Conservation (phyloP, 2,888 invertebrate genomes). For the Eurois occulta region DNA sequence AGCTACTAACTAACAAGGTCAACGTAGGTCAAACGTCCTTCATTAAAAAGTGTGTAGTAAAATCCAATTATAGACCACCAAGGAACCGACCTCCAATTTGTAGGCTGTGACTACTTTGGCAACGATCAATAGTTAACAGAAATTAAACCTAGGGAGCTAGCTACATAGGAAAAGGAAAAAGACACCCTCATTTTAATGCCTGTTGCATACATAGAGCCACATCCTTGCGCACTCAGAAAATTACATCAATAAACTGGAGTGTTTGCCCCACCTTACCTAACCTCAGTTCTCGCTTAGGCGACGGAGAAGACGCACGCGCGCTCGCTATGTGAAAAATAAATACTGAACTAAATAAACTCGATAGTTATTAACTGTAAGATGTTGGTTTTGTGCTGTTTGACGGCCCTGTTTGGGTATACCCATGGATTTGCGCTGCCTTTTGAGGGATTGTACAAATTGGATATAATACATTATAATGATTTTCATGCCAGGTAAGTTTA, state of each 20-base stretch:
- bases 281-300: conserved; percentile 24
- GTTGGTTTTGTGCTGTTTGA: conserved; percentile 45
- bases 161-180: background rate
- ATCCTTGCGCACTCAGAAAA: conserved; percentile 47
- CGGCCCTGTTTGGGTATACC: conserved; percentile 60
- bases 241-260: conserved; percentile 61
- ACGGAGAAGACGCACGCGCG: conserved; percentile 12
- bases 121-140: conserved; percentile 17
- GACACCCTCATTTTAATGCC: conserved; percentile 26
- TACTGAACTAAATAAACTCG: conserved; percentile 22
- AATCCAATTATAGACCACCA: background rate
- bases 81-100: background rate
- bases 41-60: background rate
- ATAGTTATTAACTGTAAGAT: conserved; percentile 45
- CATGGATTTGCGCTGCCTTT: conserved; percentile 78
- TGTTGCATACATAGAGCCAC: conserved; percentile 35
- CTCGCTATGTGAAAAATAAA: conserved; percentile 26
- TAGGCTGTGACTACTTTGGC: background rate
- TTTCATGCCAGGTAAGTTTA: conserved; percentile 89
- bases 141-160: background rate
- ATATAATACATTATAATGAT: conserved; percentile 91
- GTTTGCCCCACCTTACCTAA: conserved; percentile 16
- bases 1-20: conserved; percentile 6
- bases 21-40: background rate
- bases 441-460: conserved; percentile 88